Evolutionary conservation across 2,113 vertebrate genomes (phyloP).

Genomic region (Lampris megalopsis): DNA sequence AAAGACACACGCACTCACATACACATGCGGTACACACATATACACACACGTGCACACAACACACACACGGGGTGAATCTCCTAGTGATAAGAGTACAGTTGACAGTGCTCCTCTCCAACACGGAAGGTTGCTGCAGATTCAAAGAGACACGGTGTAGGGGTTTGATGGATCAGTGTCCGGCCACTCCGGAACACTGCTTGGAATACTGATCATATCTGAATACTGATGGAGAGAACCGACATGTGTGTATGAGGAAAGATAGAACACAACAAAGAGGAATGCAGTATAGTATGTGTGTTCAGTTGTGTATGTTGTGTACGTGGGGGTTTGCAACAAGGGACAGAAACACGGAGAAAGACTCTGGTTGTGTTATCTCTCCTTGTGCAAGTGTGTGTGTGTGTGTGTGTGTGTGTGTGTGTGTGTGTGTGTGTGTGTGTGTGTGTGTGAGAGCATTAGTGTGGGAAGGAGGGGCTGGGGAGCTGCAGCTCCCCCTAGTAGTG

Average conservation of each 20-base stretch:
- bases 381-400: neutral
- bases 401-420: slow-evolving; percentile 40
- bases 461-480: no score
- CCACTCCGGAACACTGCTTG: slow-evolving; percentile 62
- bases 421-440: slow-evolving; percentile 16
- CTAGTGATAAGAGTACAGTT: slow-evolving; percentile 43
- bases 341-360: slow-evolving; percentile 4
- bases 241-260: slow-evolving; percentile 17
- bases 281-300: slow-evolving; percentile 13
- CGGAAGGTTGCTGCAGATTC: slow-evolving; percentile 71
- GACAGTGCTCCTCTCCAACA: slow-evolving; percentile 53
- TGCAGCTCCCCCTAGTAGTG: no score
- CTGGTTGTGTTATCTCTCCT: slow-evolving; percentile 23
- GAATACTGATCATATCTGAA: slow-evolving; percentile 70
- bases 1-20: neutral
- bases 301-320: slow-evolving; percentile 29
- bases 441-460: slow-evolving; percentile 12
- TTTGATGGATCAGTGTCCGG: slow-evolving; percentile 77
- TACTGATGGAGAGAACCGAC: slow-evolving; percentile 49
- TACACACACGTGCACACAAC: slow-evolving; percentile 25
- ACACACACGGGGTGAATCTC: slow-evolving; percentile 42
- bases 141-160: slow-evolving; percentile 68
- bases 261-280: slow-evolving; percentile 10
- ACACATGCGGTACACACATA: slow-evolving; percentile 3
- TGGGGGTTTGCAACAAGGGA: slow-evolving; percentile 7